Conservation (phyloP, 2,888 invertebrate genomes). For the Cyclophora punctaria region DNA sequence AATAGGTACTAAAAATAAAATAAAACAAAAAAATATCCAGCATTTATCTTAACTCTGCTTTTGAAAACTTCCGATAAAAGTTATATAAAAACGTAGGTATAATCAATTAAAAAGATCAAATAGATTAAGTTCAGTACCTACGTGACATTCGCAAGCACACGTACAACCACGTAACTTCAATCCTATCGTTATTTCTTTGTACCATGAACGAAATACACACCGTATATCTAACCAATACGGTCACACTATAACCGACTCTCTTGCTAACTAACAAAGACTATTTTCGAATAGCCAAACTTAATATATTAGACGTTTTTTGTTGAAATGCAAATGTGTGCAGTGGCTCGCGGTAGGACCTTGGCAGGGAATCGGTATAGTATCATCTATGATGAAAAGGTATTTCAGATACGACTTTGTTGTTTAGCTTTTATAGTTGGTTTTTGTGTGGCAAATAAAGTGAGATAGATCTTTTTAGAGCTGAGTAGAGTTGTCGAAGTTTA, state of each 20-base stretch:
- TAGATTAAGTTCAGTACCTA: slow-evolving; percentile 47
- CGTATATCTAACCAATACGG: slow-evolving; percentile 14
- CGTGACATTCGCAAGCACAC: slow-evolving; percentile 57
- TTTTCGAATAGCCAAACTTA: slow-evolving; percentile 8
- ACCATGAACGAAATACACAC: slow-evolving; percentile 21
- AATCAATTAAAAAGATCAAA: slow-evolving; percentile 32
- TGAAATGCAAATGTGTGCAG: slow-evolving; percentile 46
- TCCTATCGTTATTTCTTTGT: slow-evolving; percentile 52
- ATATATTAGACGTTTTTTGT: slow-evolving; percentile 33
- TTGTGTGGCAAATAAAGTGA: slow-evolving; percentile 6
- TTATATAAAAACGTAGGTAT: background rate
- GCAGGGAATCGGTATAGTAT: slow-evolving; percentile 57
- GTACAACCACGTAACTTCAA: slow-evolving; percentile 48
- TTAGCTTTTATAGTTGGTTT: slow-evolving; percentile 8
- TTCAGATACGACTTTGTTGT: slow-evolving; percentile 16
- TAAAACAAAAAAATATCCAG: too few relatives aligned
- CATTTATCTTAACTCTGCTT: too few relatives aligned
- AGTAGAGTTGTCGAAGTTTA: slow-evolving; percentile 40
- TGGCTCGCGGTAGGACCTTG: slow-evolving; percentile 56
- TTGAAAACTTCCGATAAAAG: too few relatives aligned
- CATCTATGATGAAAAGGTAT: slow-evolving; percentile 33
- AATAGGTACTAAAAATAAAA: too few relatives aligned
- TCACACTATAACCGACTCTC: slow-evolving; percentile 15
- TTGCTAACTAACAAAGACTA: background rate
- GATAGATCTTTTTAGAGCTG: slow-evolving; percentile 27